Conservation (phyloP, 2,797 vertebrate species). For the Aphelocoma californica region DNA sequence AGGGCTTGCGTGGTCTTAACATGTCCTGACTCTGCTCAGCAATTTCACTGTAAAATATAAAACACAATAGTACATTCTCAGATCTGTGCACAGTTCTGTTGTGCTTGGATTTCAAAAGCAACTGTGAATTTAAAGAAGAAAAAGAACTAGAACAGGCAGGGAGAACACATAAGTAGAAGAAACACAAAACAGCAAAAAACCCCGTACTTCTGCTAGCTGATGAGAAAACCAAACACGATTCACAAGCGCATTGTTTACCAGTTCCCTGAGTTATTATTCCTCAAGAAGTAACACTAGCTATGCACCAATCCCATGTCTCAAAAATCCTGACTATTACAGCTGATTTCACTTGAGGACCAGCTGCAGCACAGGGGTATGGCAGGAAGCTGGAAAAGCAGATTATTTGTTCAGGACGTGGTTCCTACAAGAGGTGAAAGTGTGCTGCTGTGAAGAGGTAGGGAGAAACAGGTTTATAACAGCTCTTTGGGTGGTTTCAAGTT, state of each 20-base stretch:
- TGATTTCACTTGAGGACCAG: neutral
- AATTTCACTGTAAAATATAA: neutral
- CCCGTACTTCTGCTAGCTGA: neutral
- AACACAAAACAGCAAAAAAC: neutral
- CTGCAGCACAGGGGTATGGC: neutral
- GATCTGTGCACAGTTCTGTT: neutral
- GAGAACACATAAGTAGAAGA: neutral
- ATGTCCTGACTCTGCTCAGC: neutral
- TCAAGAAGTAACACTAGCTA: neutral
- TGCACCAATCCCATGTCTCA: neutral
- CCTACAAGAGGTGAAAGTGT: neutral
- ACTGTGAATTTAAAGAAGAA: neutral
- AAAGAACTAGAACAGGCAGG: neutral
- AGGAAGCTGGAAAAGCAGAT: neutral
- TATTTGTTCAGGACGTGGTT: neutral
- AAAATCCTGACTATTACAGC: neutral
- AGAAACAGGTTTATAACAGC: neutral
- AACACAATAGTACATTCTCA: rapidly evolving
- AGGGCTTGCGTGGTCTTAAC: neutral
- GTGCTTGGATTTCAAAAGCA: neutral
- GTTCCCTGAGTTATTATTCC: neutral
- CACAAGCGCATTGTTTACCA: neutral
- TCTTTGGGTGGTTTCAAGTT: neutral
- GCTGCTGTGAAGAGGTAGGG: neutral
- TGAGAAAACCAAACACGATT: neutral